phyloP scores from a whole-genome alignment of 2,888 invertebrate species.

The Trissoscelio sp. region DNA sequence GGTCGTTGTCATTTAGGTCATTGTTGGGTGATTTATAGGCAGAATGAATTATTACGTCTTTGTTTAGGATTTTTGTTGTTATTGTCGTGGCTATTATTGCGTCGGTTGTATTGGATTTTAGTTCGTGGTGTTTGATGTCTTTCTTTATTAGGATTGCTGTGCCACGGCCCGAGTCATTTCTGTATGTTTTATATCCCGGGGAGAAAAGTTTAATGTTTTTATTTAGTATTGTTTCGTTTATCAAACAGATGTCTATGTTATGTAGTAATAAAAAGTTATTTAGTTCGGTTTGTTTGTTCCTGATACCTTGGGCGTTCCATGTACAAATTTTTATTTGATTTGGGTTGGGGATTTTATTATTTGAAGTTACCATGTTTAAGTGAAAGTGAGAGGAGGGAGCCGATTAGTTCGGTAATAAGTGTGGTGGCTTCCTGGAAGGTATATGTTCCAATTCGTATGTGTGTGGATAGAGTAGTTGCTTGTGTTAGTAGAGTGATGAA shows the following conservation, averaged over 20 bases:
- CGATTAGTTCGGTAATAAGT: not conserved
- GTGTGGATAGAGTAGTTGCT: not conserved
- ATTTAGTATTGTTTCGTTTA: not conserved
- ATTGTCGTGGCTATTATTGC: too few species aligned
- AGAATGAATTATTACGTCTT: too few species aligned
- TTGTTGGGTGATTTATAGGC: too few species aligned
- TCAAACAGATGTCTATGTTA: not conserved
- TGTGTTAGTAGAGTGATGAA: not conserved
- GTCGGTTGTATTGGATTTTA: not conserved
- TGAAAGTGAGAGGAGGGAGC: not conserved
- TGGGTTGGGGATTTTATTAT: too few species aligned
- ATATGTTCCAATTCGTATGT: not conserved
- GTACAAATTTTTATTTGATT: not conserved
- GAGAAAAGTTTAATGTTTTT: not conserved
- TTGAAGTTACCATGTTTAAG: not conserved
- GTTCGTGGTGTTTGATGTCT: not conserved
- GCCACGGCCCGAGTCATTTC: not conserved
- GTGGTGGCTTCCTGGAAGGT: not conserved
- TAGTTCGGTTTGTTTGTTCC: not conserved
- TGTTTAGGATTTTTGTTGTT: too few species aligned
- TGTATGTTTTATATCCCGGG: not conserved
- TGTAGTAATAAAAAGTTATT: not conserved
- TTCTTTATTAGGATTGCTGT: not conserved
- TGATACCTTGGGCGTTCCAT: not conserved
- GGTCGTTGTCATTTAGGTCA: too few species aligned